Conservation (phyloP, 2,113 vertebrate genomes). For the Eira barbara region DNA sequence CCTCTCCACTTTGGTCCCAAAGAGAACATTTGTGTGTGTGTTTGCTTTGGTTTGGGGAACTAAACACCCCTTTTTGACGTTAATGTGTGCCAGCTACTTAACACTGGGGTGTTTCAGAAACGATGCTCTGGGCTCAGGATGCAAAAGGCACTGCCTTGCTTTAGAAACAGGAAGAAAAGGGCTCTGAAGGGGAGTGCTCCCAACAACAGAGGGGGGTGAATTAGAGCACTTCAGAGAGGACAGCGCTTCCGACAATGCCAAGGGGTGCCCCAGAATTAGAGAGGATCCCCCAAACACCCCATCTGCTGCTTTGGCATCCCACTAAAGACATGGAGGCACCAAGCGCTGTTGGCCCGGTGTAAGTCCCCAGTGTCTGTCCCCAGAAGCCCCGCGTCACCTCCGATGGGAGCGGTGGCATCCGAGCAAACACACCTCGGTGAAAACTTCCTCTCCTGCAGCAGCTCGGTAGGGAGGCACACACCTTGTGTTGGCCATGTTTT, state of each 20-base stretch:
- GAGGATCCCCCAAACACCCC: not conserved
- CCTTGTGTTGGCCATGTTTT: not conserved
- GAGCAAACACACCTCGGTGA: not conserved
- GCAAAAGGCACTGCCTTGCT: constrained; percentile 34
- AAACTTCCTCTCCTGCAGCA: not conserved
- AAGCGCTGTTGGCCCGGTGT: not conserved
- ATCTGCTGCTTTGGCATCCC: not conserved
- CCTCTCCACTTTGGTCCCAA: constrained; percentile 52
- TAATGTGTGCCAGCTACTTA: constrained; percentile 51
- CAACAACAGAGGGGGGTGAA: constrained; percentile 22
- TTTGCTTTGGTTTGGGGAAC: constrained; percentile 72
- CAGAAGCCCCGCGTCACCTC: not conserved
- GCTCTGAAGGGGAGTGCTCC: not conserved
- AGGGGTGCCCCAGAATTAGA: not conserved
- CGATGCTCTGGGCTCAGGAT: constrained; percentile 48
- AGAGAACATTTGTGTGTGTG: constrained; percentile 68
- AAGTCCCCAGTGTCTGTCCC: not conserved
- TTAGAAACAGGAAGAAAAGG: constrained; percentile 54
- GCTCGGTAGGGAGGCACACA: not conserved
- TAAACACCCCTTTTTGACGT: constrained; percentile 70
- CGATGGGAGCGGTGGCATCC: not conserved
- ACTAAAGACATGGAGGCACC: not conserved
- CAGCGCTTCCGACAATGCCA: not conserved
- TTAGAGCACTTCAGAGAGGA: not conserved
- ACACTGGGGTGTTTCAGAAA: constrained; percentile 56